phyloP scores from a whole-genome alignment of 1,140 invertebrate species.

The Mesaphorura yosii region DNA sequence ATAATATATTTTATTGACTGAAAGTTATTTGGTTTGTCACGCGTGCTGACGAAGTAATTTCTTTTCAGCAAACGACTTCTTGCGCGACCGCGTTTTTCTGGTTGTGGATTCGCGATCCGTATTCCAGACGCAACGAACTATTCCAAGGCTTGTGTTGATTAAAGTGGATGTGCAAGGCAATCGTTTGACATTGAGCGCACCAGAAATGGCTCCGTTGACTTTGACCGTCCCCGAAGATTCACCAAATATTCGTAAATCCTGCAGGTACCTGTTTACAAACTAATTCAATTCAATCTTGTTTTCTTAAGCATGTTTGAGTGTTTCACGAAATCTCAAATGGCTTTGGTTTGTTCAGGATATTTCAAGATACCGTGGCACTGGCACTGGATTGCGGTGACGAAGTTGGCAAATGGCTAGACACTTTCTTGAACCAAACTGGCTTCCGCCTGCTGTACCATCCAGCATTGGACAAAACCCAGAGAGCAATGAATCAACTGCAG shows the following conservation, averaged over 20 bases:
- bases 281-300: not conserved
- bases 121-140: slow-evolving; percentile 24
- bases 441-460: slow-evolving; percentile 33
- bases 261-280: slow-evolving; percentile 13
- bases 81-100: slow-evolving; percentile 25
- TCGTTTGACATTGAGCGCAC: slow-evolving; percentile 16
- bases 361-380: slow-evolving; percentile 18
- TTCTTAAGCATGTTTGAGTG: not conserved
- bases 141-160: slow-evolving; percentile 26
- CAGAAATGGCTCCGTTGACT: not conserved
- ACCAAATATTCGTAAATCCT: slow-evolving; percentile 7
- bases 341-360: slow-evolving; percentile 17
- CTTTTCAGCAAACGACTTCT: not conserved
- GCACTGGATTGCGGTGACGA: slow-evolving; percentile 35
- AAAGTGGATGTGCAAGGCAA: slow-evolving; percentile 17
- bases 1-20: not conserved
- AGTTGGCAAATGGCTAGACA: slow-evolving; percentile 34
- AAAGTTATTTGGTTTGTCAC: not conserved
- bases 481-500: slow-evolving; percentile 29
- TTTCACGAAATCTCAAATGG: not conserved
- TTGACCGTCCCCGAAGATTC: slow-evolving; percentile 19
- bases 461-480: slow-evolving; percentile 27
- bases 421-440: slow-evolving; percentile 32
- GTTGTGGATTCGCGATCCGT: slow-evolving; percentile 15
- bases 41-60: not conserved